Evolutionary conservation across 2,113 vertebrate species (phyloP), one percentile per base, ranked within the genome.

Genomic region (Telmatochromis sp.): DNA sequence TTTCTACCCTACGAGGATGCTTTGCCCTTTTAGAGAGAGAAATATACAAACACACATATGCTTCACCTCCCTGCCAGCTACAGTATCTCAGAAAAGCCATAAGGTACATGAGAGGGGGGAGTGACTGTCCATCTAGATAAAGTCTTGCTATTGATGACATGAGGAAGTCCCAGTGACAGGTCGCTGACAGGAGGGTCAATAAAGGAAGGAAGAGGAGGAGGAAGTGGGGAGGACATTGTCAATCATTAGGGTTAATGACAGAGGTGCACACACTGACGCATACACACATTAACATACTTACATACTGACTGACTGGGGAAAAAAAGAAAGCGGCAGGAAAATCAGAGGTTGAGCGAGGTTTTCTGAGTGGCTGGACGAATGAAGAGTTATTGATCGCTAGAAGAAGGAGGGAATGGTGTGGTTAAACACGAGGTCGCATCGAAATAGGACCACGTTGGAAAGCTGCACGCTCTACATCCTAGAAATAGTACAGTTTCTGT

Each of bases 121-220:
- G 28, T 26, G 87, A 89, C 87, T 90, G 90, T 89, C 90, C 85
- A 90, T 92, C 89, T 8, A 92, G 95, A 96, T 96, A 94, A 95
- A 92, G 91, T 89, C 89, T 80, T 78, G 54, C 93, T 93, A 91
- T 85, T 95, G 94, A 94, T 89, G 94, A 94, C 89, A 91, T 60
- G 85, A 94, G 92, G 94, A 96, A 93, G 91, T 87, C 53, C 17
- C 7, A 6, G 80, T 93, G 94, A 94, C 94, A 93, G 87, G 73
- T 84, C 5, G 89, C 84, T 93, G 95, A 95, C 93, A 94, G 92
- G 73, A 86, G 82, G 87, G 94, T 96, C 95, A 96, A 96, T 95
- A 94, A 89, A 82, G 91, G 89, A 87, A 90, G 92, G 87, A 86
- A 87, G 87, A 47, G 84, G 80, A 68, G 80, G 80, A 47, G 71